A percentile compares a stretch with the other conserved stretches of the same genome.
Evolutionary conservation across 1,140 invertebrate species (phyloP).

Genomic region (Formica exsecta): DNA sequence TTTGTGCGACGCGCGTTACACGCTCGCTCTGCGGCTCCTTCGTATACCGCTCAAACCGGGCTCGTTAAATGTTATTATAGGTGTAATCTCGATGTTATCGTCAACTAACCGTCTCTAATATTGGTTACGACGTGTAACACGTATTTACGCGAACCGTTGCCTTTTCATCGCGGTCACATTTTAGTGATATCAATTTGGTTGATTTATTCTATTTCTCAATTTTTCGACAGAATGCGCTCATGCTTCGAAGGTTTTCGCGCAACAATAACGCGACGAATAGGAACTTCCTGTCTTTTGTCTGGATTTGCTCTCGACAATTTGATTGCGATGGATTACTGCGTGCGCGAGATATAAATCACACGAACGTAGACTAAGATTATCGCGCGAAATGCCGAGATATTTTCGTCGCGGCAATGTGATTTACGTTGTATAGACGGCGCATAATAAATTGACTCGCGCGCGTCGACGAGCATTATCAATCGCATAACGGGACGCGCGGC

Average conservation of each 20-base stretch:
- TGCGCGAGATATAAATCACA: conserved; percentile 36
- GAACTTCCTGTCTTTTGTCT: neutral
- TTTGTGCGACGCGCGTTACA: conserved; percentile 33
- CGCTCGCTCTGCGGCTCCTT: neutral
- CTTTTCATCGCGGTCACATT: neutral
- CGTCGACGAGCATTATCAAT: conserved; percentile 68
- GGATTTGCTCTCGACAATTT: conserved; percentile 47
- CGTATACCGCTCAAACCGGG: neutral
- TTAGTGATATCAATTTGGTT: neutral
- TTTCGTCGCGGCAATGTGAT: conserved; percentile 49
- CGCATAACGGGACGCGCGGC: conserved; percentile 65
- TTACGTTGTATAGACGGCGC: conserved; percentile 26
- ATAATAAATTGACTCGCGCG: conserved; percentile 67
- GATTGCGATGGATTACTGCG: conserved; percentile 47
- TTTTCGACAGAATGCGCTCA: neutral
- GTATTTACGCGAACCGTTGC: neutral
- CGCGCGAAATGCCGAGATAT: conserved; percentile 42
- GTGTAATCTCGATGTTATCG: conserved; percentile 8
- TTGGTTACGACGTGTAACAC: neutral
- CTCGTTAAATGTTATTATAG: neutral
- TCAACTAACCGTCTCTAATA: conserved; percentile 2
- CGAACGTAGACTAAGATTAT: conserved; percentile 19
- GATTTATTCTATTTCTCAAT: neutral
- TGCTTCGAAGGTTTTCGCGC: neutral
- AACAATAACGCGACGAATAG: conserved; percentile 23